Base-by-base conservation (phyloP, 64 coral and sea anemone genomes). In the Trachythela sp. region DNA sequence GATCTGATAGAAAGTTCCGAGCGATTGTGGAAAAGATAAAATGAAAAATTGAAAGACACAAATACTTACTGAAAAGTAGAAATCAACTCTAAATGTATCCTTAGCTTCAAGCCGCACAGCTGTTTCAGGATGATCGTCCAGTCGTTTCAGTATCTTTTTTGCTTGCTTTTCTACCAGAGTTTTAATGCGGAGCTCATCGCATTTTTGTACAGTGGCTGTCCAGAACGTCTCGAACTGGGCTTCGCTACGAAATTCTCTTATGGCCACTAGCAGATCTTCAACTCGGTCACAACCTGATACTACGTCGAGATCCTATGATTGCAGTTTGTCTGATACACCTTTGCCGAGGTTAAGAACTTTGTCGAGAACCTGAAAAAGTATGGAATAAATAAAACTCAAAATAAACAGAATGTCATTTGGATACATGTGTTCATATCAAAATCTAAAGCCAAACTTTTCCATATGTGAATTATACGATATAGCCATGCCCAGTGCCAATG, bases 301-400 rank as follows among this genome's bases (percentile, higher is more conserved):
- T 29, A 37, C 75, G 20, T 80, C 75, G 20, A 80, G 75, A 17
- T 30, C 75, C 11, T 80, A 9, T 4, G 75, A 80, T 29, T 80
- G 75, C 9, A 80, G 75, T 30, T 80, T 80, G 75, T 80, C 75
- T 40, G 75, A 80, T 29, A 80, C 75, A 15, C 75, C 75, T 80
- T 80, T 80, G 31, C 75, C 34, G 15, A 80, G 75, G 34, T 37
- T 20, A 20, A 80, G 75, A 20, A 80, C 20, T 30, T 40, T 35
- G 20, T 18, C 31, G 14, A 80, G 75, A 15, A 37, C 75, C 75
- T 80, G 68, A 35, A 35, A 35, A 22, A 72, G 32, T 24, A 72
- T 13, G 29, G 29, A 72, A 1, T 26, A 72, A 72, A 72, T 26
- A 72, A 26, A 24, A 1, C 10, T 72, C 68, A 72, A 24, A 11